These are phyloP conservation scores for Cerastis leucographa DNA, from an alignment of 2,888 invertebrate genomes.

Conservation along the genomic window DNA sequence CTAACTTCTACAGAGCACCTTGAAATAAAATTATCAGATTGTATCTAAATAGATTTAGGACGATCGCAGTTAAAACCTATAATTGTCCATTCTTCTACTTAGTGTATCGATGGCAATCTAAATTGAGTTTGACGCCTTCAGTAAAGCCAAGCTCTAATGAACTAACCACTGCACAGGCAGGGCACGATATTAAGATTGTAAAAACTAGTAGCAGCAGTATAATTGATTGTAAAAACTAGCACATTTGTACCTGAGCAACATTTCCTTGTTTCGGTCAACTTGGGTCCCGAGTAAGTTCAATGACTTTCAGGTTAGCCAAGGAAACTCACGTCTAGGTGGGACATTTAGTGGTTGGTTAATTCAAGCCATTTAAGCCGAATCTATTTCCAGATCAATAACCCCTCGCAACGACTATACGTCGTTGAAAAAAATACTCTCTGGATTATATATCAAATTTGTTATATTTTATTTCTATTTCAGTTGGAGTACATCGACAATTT, in stretches of 20 bases:
- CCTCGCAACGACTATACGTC: neutral
- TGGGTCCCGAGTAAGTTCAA: neutral
- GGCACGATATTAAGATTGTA: neutral
- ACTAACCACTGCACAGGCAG: neutral
- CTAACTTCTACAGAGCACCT: neutral
- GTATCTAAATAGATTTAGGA: neutral
- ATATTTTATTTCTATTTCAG: conserved; percentile 84
- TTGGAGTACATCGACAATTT: conserved; percentile 91
- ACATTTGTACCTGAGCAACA: too few relatives aligned
- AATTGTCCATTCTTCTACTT: neutral
- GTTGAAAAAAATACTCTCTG: neutral
- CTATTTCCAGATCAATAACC: neutral
- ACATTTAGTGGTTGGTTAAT: neutral
- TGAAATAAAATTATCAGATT: neutral
- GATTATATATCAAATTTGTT: neutral
- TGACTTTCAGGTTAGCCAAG: neutral
- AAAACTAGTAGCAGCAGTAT: too few relatives aligned
- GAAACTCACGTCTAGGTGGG: neutral
- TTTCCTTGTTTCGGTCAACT: neutral
- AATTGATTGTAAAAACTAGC: too few relatives aligned
- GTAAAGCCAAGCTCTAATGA: neutral
- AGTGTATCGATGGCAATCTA: neutral
- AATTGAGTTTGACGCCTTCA: neutral
- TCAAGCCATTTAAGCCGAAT: neutral
- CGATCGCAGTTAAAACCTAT: too few relatives aligned